phyloP scores from a whole-genome alignment of 1,140 invertebrate genomes.

The Pseudomyrmex pallidus region DNA sequence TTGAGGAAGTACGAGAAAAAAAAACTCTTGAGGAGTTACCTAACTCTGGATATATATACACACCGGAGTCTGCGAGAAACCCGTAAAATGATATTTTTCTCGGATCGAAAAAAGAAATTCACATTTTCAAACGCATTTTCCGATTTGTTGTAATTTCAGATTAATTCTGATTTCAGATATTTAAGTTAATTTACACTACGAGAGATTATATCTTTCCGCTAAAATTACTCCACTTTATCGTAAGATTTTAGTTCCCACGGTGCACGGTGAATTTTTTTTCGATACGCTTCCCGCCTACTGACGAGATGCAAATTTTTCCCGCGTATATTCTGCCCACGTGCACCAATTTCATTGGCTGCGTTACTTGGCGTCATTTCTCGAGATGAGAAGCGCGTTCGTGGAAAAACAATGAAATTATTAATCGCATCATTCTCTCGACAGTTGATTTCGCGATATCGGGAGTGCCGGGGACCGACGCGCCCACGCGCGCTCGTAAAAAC shows the following conservation, averaged over 20 bases:
- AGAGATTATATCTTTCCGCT: too few relatives aligned
- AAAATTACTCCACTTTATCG: background rate
- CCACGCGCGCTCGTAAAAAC: slow-evolving; percentile 63
- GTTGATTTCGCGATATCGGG: slow-evolving; percentile 50
- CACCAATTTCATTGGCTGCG: slow-evolving; percentile 13
- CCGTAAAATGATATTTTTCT: too few relatives aligned
- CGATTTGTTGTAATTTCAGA: too few relatives aligned
- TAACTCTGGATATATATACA: background rate
- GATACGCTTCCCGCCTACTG: background rate
- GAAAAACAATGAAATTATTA: slow-evolving; percentile 59
- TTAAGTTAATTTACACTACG: too few relatives aligned
- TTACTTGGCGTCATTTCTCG: slow-evolving; percentile 10
- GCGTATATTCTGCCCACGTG: slow-evolving; percentile 12
- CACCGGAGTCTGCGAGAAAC: too few relatives aligned
- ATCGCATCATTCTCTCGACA: slow-evolving; percentile 35
- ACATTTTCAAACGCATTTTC: too few relatives aligned
- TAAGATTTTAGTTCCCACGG: slow-evolving; percentile 13
- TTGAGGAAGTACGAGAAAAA: background rate
- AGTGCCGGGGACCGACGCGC: slow-evolving; percentile 1
- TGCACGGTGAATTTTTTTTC: background rate
- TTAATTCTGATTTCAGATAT: too few relatives aligned
- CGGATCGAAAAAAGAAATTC: background rate
- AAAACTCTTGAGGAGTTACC: background rate
- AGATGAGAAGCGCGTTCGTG: slow-evolving; percentile 55
- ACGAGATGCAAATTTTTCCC: slow-evolving; percentile 24